Evolutionary conservation across 1,140 invertebrate species (phyloP), one percentile per base, ranked within the genome.

Genomic region (Leptoteleia sp.): DNA sequence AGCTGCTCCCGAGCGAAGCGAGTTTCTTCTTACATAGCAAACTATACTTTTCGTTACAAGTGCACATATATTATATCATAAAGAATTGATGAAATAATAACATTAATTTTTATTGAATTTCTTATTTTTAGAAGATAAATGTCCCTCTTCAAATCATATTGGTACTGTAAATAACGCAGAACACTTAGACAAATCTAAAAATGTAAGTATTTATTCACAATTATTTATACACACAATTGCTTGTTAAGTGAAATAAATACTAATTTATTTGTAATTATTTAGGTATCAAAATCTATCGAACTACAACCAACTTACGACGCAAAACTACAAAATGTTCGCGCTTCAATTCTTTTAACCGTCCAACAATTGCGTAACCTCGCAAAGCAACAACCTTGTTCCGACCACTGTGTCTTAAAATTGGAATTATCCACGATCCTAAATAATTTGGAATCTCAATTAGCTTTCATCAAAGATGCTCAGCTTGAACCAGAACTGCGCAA

Each of bases 291-390:
- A 11, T 11, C 47, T 0, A 7, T 7, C 2, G 54, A 75, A 9
- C 5, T 16, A 1, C 50, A 42, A 25, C n/a, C 27, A 3, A 1
- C 7, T 0, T 11, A 40, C 4, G 45, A 57, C 4, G 1, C 27
- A n/a, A 76, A 64, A 22, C 38, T 79, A 1, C 40, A 65, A 4
- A 17, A 0, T 8, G 47, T 72, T n/a, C 50, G 61, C 4, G 13
- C 19, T 1, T 22, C 54, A 27, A 57, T 80, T 6, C 1, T 55
- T 4, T 50, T 82, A 57, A 72, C 79, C 48, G 77, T 82, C 57
- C 80, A 83, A 43, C 76, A 81, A 35, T n/a, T 76, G 48, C 55
- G 76, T 37, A 31, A 40, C 22, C 52, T 83, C 4, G 43, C 35
- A 1, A 47, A 71, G 4, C 70, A 80, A 31, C 64, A 72, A 29